Evolutionary conservation across 1,140 invertebrate species (phyloP), one percentile per base, ranked within the genome.

Genomic region (Adelges cooleyi): DNA sequence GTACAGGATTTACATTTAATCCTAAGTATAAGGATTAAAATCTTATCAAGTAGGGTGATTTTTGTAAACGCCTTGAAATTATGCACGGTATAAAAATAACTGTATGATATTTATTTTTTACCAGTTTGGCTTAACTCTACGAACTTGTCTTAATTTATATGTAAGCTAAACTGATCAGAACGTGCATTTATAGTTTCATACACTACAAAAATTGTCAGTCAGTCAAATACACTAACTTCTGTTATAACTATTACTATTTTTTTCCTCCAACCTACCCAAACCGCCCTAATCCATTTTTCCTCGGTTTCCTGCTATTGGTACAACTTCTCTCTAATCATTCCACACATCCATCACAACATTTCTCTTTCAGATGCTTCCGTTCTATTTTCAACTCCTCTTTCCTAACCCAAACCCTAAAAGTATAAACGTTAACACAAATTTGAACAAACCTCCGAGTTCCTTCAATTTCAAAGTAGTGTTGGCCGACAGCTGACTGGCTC

Each of bases 381-480:
- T 4, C 15, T n/a, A 17, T 8, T 44, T 11, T 3, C 10, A n/a
- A n/a, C 8, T n/a, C 15, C n/a, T n/a, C n/a, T 11, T 44, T n/a
- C 10, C 5, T 44, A 44, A 44, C 3, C 8, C 3, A n/a, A n/a
- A 15, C 3, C n/a, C n/a, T 8, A 44, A 44, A 44, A 44, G 3
- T 5, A 8, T 17, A 44, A 44, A 44, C 29, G 29, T 5, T 6
- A 53, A 54, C 5, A 15, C 2, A 27, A 33, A 23, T 17, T 29
- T 8, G 5, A 10, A 65, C 18, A 53, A 80, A 74, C 84, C 82
- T 72, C 82, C 78, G 15, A 92, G 75, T 67, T 87, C 81, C 68
- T 84, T 84, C 10, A 89, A 76, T 73, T 90, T 89, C 11, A 77
- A 81, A 68, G 82, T 82, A 0, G 87, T 87, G 67, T 86, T 84